phyloP scores from a whole-genome alignment of 2,888 invertebrate species.

The Mimachlamys varia region DNA sequence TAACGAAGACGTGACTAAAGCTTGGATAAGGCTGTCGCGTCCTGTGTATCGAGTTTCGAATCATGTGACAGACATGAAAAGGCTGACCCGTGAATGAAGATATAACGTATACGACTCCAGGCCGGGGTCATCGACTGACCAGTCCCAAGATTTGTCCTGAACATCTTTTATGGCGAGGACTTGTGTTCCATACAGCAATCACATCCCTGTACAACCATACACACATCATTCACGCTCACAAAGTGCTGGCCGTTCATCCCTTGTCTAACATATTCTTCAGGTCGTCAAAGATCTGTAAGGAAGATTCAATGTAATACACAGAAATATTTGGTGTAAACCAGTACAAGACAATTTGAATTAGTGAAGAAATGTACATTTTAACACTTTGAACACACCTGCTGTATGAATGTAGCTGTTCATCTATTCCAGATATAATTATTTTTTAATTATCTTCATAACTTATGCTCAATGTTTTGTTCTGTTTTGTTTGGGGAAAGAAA shows the following conservation, averaged over 20 bases:
- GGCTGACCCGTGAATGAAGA: not conserved
- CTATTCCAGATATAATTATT: no score
- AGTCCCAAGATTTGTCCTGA: not conserved
- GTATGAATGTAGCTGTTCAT: no score
- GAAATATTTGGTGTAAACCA: no score
- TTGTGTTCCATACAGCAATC: not conserved
- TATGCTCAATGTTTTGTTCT: no score
- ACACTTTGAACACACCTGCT: no score
- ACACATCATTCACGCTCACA: not conserved
- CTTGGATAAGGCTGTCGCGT: not conserved
- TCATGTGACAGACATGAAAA: not conserved
- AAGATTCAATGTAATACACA: no score
- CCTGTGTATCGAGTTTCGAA: not conserved
- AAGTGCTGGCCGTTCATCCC: conserved; percentile 56
- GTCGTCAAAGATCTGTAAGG: conserved; percentile 71
- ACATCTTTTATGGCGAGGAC: conserved; percentile 7
- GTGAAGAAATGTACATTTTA: no score
- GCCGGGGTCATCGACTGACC: not conserved
- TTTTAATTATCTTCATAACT: no score
- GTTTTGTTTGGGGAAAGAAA: no score
- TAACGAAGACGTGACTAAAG: not conserved
- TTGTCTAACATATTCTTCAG: conserved; percentile 69
- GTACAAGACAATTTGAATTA: no score
- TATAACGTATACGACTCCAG: not conserved
- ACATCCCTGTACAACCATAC: conserved; percentile 4